Base-by-base conservation (phyloP, 2,888 invertebrate species). In the Dasysyrphus tricinctus region DNA sequence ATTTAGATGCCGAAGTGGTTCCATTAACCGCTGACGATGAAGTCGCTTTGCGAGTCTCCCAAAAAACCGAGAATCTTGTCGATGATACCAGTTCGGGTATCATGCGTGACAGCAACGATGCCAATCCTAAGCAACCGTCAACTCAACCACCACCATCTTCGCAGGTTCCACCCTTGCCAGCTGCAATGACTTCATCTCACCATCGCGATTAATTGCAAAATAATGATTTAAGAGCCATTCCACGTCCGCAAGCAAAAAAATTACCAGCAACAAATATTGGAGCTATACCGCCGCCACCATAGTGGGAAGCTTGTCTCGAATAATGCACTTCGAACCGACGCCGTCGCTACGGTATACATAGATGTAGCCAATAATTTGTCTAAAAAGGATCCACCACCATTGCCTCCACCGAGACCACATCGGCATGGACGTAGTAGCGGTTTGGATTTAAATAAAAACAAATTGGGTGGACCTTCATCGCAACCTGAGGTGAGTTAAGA, bases 401-500 rank as follows among this genome's bases (percentile, higher is more conserved):
- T 97, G 34, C 97, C 97, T 29, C 97, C 97, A 32, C 97, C 97
- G 65, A 94, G 91, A 77, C 91, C 92, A 39, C 92, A 92, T 88
- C 91, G 92, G 69, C 98, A 98, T 93, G 95, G 97, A 16, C 95
- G 98, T 80, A 98, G 97, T 91, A 97, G 97, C 89, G 98, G 98
- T 84, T 94, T 98, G 88, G 98, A 98, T 93, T 94, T 98, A 89
- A 98, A 97, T 91, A 94, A 96, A 91, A 94, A 96, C 89, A 95
- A 95, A 92, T 92, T 94, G 34, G 91, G 92, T 32, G 92, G 93
- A 19, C 96, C 96, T 9, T 93, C 88, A 16, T 89, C 91, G 42
- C 92, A 91, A 65, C 89, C 91, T 5, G 92, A 92, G 90, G 92
- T 92, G 85, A 88, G 19, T 72, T 47, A 16, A n/a, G 1, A 24